Base-by-base conservation (phyloP, 2,888 invertebrate genomes). In the Pristionchus fissidentatus region DNA sequence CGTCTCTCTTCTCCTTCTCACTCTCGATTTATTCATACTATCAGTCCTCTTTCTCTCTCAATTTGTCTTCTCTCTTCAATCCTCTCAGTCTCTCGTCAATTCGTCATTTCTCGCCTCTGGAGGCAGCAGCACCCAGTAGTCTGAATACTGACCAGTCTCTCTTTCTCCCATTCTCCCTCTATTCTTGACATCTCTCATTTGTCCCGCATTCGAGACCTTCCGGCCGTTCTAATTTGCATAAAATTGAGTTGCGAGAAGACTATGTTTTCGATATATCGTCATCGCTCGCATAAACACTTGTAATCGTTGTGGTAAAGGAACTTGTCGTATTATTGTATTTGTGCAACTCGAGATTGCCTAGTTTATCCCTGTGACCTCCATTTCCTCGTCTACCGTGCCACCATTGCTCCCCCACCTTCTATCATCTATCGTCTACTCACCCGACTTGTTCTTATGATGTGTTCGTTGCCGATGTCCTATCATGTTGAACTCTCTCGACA, bases 121-220 rank as follows among this genome's bases (percentile, higher is more conserved):
- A 10, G 49, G 49, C 10, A 49, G 19, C 49, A 49, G 10, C n/a
- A n/a, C n/a, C n/a, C n/a, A n/a, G n/a, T 32, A 15, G 19, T 66
- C 66, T 66, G 66, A 66, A 66, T 66, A 38, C 75, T 75, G 75
- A 43, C 75, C 46, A 43, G 43, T 75, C 13, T 75, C 73, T 43
- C 8, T n/a, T n/a, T 32, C 62, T 29, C 35, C 5, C 41, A 10
- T 29, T 29, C 75, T 49, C 32, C n/a, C 46, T 46, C 43, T 75
- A 46, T 38, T 22, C 66, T n/a, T n/a, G 49, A 49, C 49, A 15
- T 15, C 49, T 75, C 46, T 46, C 43, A 43, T 46, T 46, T 29
- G 35, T 38, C 66, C 38, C 66, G 19, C 66, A 38, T 38, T 66
- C 66, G 66, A 66, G 66, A 57, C 38, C 66, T 38, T 66, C 66